Conservation (phyloP, 2,113 vertebrate species). For the Odontesthes bonariensis region DNA sequence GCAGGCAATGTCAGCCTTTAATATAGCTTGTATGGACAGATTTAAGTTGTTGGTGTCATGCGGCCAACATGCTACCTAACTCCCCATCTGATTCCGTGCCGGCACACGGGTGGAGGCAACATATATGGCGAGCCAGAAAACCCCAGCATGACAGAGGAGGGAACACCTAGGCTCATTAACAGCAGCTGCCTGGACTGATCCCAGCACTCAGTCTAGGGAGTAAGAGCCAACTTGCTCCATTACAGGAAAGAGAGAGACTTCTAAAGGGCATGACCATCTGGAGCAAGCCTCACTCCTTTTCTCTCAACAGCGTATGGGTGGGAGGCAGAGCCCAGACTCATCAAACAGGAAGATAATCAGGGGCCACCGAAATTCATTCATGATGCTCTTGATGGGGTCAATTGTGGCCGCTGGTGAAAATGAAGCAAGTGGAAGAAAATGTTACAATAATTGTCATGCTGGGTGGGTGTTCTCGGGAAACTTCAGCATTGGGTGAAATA, state of each 20-base stretch:
- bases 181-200: slow-evolving; percentile 73
- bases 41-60: slow-evolving; percentile 42
- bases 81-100: slow-evolving; percentile 61
- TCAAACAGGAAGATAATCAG: slow-evolving; percentile 73
- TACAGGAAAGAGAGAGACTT: slow-evolving; percentile 73
- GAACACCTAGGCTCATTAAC: slow-evolving; percentile 79
- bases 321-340: slow-evolving; percentile 65
- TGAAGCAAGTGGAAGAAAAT: slow-evolving; percentile 27
- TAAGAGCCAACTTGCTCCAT: slow-evolving; percentile 67
- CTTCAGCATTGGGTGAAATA: background rate
- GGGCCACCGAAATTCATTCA: slow-evolving; percentile 47
- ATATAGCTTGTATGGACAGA: slow-evolving; percentile 19
- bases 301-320: slow-evolving; percentile 42
- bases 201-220: slow-evolving; percentile 72
- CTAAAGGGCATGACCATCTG: slow-evolving; percentile 79
- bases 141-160: slow-evolving; percentile 71
- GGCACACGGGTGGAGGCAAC: slow-evolving; percentile 51
- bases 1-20: slow-evolving; percentile 36
- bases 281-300: slow-evolving; percentile 53
- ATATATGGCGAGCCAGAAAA: slow-evolving; percentile 53
- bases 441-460: slow-evolving; percentile 25
- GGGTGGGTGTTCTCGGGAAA: slow-evolving; percentile 15
- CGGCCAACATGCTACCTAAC: slow-evolving; percentile 44
- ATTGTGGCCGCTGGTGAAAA: slow-evolving; percentile 55
- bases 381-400: slow-evolving; percentile 38